These are phyloP conservation scores for Saccopteryx leptura DNA, from an alignment of 2,113 vertebrate genomes.

Conservation along the genomic window DNA sequence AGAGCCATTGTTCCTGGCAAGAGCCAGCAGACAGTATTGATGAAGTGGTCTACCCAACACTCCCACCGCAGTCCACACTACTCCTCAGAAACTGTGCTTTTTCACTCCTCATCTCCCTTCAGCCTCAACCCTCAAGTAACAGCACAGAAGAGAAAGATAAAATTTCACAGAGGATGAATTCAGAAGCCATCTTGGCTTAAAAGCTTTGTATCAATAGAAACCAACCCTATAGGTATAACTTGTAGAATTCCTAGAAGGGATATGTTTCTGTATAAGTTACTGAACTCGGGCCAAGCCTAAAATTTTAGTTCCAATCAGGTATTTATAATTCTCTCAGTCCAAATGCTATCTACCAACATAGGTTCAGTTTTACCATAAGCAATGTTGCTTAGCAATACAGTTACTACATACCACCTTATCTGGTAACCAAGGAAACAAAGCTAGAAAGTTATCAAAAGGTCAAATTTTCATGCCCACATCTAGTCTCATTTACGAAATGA, in stretches of 20 bases:
- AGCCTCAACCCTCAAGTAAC: background rate
- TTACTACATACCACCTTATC: conserved; percentile 39
- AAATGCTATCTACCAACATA: conserved; percentile 49
- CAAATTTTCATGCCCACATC: conserved; percentile 44
- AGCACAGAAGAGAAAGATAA: background rate
- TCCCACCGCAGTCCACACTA: background rate
- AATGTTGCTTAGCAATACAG: conserved; percentile 67
- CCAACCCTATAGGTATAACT: background rate
- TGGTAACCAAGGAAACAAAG: conserved; percentile 68
- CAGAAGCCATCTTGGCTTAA: conserved; percentile 39
- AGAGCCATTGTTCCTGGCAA: background rate
- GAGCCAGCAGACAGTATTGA: background rate
- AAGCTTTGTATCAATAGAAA: background rate
- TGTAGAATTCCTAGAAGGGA: background rate
- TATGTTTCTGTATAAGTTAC: background rate
- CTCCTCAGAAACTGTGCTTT: background rate
- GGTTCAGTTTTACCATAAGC: conserved; percentile 64
- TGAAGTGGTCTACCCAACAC: background rate
- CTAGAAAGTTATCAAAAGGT: conserved; percentile 65
- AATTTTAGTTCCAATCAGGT: conserved; percentile 50
- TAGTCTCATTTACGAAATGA: conserved; percentile 33
- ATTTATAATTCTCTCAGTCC: conserved; percentile 54
- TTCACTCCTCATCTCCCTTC: background rate
- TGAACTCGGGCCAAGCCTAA: background rate
- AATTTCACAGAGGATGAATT: background rate